Evolutionary conservation across 2,888 invertebrate genomes (phyloP), one percentile per base, ranked within the genome.

Genomic region (Gibbula magus): DNA sequence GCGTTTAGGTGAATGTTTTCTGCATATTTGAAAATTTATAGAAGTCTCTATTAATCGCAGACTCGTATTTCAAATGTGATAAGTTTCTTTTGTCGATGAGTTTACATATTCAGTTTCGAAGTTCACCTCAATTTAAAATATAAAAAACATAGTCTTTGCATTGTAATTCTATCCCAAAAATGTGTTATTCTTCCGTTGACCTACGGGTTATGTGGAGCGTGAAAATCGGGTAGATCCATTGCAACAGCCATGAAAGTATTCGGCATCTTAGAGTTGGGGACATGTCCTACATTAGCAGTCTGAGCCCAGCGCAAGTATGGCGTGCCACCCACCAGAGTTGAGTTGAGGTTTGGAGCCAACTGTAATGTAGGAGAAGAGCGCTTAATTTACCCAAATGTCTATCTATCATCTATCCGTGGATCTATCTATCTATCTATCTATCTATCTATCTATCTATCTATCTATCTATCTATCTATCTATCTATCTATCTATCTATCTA

Each of bases 191-290:
- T 7, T 45, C 13, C 1, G 10, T 45, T 45, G 13, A 61, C 61
- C 1, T 18, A 61, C 61, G 61, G 29, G 13, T 4, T 16, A 61
- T 61, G 16, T 10, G 89, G 89, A 20, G 89, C 88, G 7, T 61
- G 10, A 20, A 84, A 86, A 77, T 90, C 90, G 0, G 89, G 89
- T 35, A 91, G 81, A 83, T 91, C 91, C 82, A 90, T 87, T 0
- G 90, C 88, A 0, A 90, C 90, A 5, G 90, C 87, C 90, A 91
- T 90, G 79, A 90, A 89, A 16, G 88, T 87, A 45, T 87, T 85
- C 0, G 80, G 83, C 79, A 89, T 81, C 20, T 76, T 74, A 8
- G 83, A 77, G 76, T 91, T 90, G 0, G 91, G 90, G 18, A 88
- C 88, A 76, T 85, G 87, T 7, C 90, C 91, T 20, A 86, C 75